Evolutionary conservation across 2,888 invertebrate genomes (phyloP), one percentile per base, ranked within the genome.

Genomic region (Marronus borbonicus): DNA sequence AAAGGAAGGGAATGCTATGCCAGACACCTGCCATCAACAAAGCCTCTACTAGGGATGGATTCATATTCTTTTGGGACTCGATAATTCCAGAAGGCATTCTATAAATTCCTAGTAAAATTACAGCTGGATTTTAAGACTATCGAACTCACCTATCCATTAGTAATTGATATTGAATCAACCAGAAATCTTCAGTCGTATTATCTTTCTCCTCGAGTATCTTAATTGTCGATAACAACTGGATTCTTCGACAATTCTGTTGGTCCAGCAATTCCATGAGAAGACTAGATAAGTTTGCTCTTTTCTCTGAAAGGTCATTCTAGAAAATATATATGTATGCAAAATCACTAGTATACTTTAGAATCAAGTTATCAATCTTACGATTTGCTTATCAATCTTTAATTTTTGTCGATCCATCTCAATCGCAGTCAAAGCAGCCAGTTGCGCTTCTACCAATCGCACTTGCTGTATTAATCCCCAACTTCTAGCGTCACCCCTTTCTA

Each of bases 151-250:
- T 92, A 86, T 96, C 95, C 86, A 97, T 90, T 62, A 97, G 88
- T 82, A 93, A 92, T 87, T 97, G 97, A 87, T 96, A 97, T 87
- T 96, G 96, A 84, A 92, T 90, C 81, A 95, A 88, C 95, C 95
- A 95, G 86, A 94, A 95, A 85, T 93, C 92, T 82, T 90, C 89
- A 1, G 89, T 87, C 70, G 86, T 88, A 81, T 89, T 89, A 79
- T 88, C 90, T 81, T 90, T 89, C 68, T 89, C 87, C 87, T 97
- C 96, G 90, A 96, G 94, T 85, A 93, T 93, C 83, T 91, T 90
- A 84, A 95, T 88, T 0, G 94, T 94, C 17, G 92, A 90, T 78
- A 94, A 87, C 69, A 95, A 88, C 85, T 95, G 92, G 78, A 90
- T 88, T 81, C 93, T 90, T 82, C 95, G 90, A 81, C 91, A 90